Base-by-base conservation (phyloP, 2,888 invertebrate genomes). In the Caenorhabditis zanzibari region DNA sequence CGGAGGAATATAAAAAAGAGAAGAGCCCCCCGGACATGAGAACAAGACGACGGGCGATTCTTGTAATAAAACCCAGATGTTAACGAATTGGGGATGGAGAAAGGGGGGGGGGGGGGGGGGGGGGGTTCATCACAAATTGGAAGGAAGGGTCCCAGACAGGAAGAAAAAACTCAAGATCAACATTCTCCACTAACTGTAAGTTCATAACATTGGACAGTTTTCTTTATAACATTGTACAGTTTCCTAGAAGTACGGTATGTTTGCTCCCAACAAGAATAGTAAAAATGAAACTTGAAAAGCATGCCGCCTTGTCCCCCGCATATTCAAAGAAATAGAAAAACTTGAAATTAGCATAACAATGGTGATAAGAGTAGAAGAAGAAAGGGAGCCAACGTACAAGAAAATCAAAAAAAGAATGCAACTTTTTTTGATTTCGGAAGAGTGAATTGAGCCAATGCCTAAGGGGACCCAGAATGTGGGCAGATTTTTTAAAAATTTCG, bases 21-120 rank as follows among this genome's bases (percentile, higher is more conserved):
- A 32, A 32, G 38, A 12, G 38, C 12, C 6, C 38, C 12, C 2
- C n/a, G 38, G 35, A 56, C 61, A 64, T 38, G 52, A 58, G 32
- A 72, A 63, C 49, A 59, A 59, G 59, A 35, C 35, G 52, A 32
- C 22, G 19, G 68, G 68, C 54, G 68, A 68, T 68, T 58, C 64
- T 76, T 81, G 74, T 81, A 74, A 81, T 74, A 81, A 81, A 81
- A 81, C 47, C 81, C 74, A 81, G 59, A 81, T 74, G 81, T 73
- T n/a, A 58, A 35, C n/a, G 41, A 44, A 56, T 22, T n/a, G 58
- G 24, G n/a, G n/a, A n/a, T n/a, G n/a, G n/a, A n/a, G n/a, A n/a
- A n/a, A n/a, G n/a, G n/a, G n/a, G n/a, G n/a, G n/a, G n/a, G n/a
- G 32, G 32, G 35, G 22, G 14, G 52, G 28, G 41, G 24, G 24